Base-by-base conservation (phyloP, 1,140 invertebrate species). In the Bombus balteatus region DNA sequence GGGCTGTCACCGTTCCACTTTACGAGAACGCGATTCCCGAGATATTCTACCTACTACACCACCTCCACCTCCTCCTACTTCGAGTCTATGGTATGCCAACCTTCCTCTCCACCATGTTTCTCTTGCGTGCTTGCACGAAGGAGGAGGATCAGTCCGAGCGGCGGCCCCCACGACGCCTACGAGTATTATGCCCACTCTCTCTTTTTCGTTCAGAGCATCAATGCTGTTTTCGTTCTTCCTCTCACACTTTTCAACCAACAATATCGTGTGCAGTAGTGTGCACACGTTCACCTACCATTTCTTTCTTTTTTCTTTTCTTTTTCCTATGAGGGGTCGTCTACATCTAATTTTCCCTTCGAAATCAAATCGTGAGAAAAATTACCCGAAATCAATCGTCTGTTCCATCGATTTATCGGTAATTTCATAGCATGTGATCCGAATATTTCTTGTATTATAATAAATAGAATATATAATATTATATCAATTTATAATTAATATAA, bases 1-100 rank as follows among this genome's bases (percentile, higher is more conserved):
- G 73, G 87, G 83, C 89, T 92, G 89, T 91, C 92, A 88, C 79
- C 87, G 92, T 93, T 93, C 92, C 91, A 93, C 92, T 94, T 92
- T 81, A 91, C 89, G 73, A 70, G 80, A 87, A 87, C 85, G 83
- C 88, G 86, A 92, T 92, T 92, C 90, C 89, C 88, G 90, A 92
- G 92, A 90, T 92, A 92, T 93, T 87, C 89, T 87, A 90, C 82
- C 89, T 91, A 90, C 89, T 91, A 82, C 84, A 85, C 88, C 88
- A 89, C 88, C 87, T 83, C 86, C 86, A 80, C 79, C 76, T 47
- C 72, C 73, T 81, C 87, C 84, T 83, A 85, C 81, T 83, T 76
- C 71, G 59, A 74, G 77, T 77, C 78, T 79, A 85, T 71, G 76
- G 89, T 81, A 89, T 91, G 79, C 90, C 86, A 91, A 88, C 86